Percentiles rank a stretch among this genome's conserved stretches.
phyloP scores from a whole-genome alignment of 37 sponge, comb jelly and placozoan genomes.

The Eunapius fragilis region DNA sequence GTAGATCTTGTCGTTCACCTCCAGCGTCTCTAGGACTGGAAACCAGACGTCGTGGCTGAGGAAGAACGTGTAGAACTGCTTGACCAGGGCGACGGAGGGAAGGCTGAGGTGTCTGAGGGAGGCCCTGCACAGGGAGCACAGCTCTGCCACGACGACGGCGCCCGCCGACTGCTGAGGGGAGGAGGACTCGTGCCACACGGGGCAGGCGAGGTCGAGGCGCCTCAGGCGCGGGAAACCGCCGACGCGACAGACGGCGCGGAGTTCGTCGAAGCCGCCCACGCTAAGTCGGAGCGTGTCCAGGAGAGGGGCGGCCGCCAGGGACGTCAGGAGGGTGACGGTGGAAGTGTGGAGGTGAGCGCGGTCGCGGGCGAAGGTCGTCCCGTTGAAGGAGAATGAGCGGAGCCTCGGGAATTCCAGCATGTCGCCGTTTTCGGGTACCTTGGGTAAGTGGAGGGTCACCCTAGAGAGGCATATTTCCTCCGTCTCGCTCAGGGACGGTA shows the following conservation, averaged over 20 bases:
- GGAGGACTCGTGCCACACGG: background rate
- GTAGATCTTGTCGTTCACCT: background rate
- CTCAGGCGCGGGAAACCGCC: background rate
- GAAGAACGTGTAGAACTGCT: slow-evolving; percentile 14
- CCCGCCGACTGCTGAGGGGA: background rate
- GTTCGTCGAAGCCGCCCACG: background rate
- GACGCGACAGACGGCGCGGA: background rate
- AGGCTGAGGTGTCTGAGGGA: background rate
- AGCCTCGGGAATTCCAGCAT: background rate
- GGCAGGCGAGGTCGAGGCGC: background rate
- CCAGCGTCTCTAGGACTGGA: background rate
- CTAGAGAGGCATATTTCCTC: background rate
- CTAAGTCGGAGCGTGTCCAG: background rate
- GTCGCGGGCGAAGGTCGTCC: background rate
- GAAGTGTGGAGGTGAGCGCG: background rate
- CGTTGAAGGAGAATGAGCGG: background rate
- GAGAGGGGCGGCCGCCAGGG: background rate
- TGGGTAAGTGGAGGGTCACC: background rate
- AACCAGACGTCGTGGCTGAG: background rate
- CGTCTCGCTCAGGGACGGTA: background rate
- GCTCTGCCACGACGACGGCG: slow-evolving; percentile 13
- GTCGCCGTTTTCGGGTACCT: background rate
- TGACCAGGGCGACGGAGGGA: slow-evolving; percentile 16
- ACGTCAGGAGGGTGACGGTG: background rate
- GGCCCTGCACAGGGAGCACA: background rate